Conservation (phyloP, 2,113 vertebrate species). For the Cololabis saira region DNA sequence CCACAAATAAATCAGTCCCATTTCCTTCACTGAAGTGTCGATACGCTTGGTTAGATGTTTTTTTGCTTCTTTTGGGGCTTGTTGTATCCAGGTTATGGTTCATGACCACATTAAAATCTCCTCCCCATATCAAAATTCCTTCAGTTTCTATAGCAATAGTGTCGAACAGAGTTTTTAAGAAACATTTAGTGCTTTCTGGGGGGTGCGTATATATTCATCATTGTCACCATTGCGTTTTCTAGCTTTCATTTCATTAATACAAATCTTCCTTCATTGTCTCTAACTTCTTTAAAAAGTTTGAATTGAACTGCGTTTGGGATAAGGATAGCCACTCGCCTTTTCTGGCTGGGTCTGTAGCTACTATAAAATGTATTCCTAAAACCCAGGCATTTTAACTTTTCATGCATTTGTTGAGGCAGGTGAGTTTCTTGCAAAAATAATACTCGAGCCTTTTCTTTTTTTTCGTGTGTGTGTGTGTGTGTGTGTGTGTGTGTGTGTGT, state of each 20-base stretch:
- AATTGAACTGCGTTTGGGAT: constrained; percentile 1
- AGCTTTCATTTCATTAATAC: neutral
- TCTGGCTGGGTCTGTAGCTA: neutral
- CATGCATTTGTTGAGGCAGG: no score
- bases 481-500: no score
- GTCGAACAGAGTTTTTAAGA: neutral
- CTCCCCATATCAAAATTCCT: no score
- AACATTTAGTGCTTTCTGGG: constrained; percentile 3
- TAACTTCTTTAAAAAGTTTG: neutral
- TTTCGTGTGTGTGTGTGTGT: no score
- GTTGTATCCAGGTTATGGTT: no score
- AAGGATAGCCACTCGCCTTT: constrained; percentile 2
- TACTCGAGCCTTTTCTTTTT: no score
- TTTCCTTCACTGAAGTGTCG: neutral
- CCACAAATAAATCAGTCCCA: neutral
- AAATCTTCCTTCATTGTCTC: neutral
- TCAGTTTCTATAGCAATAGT: neutral
- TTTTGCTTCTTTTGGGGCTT: no score
- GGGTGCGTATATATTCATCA: neutral
- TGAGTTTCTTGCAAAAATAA: no score
- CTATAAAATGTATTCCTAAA: neutral
- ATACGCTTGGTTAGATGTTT: neutral
- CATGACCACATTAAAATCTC: no score
- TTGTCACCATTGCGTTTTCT: constrained; percentile 1
- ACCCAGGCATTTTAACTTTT: no score